Conservation (phyloP, 2,113 vertebrate genomes). For the Zosterops japonicus region DNA sequence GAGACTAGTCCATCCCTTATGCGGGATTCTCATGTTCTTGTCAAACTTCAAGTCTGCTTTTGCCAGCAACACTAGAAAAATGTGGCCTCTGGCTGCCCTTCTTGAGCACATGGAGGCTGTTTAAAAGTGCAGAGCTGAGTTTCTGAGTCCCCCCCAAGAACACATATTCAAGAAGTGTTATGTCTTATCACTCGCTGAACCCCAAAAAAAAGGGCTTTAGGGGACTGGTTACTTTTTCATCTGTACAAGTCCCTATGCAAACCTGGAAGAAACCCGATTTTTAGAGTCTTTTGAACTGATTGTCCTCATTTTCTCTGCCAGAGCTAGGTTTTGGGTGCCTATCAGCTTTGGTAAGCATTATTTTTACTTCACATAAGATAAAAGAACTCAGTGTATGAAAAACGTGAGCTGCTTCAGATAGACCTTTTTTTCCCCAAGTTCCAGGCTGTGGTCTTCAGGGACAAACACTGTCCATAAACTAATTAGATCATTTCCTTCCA, state of each 20-base stretch:
- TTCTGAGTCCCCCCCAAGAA: not conserved
- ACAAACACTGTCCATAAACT: not conserved
- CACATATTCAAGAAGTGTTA: not conserved
- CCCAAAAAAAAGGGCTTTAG: not conserved
- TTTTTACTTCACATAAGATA: constrained; percentile 3
- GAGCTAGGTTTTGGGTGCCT: not conserved
- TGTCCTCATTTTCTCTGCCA: not conserved
- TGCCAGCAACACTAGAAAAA: not conserved
- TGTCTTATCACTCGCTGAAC: not conserved
- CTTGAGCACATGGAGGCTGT: constrained; percentile 4
- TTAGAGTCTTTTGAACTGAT: not conserved
- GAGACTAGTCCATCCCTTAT: not conserved
- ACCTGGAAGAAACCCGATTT: not conserved
- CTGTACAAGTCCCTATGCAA: not conserved
- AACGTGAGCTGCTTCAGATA: not conserved
- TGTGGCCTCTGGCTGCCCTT: constrained; percentile 44
- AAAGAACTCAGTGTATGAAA: not conserved
- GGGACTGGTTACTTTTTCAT: not conserved
- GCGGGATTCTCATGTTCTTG: not conserved
- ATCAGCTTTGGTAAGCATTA: not conserved
- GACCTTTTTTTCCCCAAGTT: not conserved
- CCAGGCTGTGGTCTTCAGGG: not conserved
- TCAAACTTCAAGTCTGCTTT: not conserved
- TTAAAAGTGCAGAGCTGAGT: not conserved
- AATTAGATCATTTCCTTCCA: constrained; percentile 47